Conservation (phyloP, 2,113 vertebrate species). For the Xiphorhynchus elegans region DNA sequence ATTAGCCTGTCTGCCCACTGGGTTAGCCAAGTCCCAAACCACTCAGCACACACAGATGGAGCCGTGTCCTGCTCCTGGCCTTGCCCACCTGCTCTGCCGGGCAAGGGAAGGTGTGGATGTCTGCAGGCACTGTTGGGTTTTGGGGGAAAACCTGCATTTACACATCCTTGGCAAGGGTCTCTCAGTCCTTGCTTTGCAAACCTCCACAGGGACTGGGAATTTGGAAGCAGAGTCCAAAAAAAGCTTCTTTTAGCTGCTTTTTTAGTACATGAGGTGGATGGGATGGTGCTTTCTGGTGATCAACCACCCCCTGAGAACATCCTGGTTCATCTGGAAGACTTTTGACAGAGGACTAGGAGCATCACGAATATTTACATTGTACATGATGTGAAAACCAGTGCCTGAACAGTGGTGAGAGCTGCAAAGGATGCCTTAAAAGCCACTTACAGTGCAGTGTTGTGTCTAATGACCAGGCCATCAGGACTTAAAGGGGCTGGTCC, state of each 20-base stretch:
- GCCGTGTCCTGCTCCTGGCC: fast-evolving
- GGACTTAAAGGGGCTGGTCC: background rate
- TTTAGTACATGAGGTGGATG: background rate
- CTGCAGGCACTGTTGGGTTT: background rate
- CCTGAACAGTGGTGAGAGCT: background rate
- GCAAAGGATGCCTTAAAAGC: background rate
- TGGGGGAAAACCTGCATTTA: background rate
- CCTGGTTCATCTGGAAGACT: background rate
- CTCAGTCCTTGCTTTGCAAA: background rate
- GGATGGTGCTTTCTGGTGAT: background rate
- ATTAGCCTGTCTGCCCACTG: background rate
- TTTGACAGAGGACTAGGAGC: background rate
- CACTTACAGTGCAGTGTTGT: background rate
- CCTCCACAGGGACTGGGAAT: background rate
- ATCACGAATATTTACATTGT: background rate
- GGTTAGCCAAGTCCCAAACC: background rate
- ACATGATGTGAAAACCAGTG: background rate
- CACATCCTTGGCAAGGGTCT: fast-evolving
- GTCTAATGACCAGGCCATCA: background rate
- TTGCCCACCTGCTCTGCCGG: background rate
- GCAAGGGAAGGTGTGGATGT: fast-evolving
- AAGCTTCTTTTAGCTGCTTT: background rate
- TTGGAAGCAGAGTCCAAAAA: background rate
- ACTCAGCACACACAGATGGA: background rate
- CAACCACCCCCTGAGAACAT: background rate